Conservation (phyloP, 2,113 vertebrate species). For the Mustelus asterias region DNA sequence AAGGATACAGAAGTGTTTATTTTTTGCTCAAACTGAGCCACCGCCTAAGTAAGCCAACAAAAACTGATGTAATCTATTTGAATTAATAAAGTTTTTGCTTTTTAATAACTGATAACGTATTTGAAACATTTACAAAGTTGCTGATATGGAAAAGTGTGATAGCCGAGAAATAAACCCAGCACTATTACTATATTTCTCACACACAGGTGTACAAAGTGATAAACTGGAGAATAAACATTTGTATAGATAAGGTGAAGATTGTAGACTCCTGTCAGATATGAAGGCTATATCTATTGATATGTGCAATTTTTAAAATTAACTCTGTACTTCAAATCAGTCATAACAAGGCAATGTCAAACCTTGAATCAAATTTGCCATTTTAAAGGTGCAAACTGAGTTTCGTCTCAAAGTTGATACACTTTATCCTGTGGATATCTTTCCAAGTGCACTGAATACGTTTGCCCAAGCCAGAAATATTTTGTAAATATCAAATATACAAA, state of each 20-base stretch:
- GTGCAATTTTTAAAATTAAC: slow-evolving; percentile 9
- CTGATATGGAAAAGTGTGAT: slow-evolving; percentile 49
- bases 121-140: not conserved
- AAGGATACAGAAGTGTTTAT: too few relatives aligned
- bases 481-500: not conserved
- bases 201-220: slow-evolving; percentile 53
- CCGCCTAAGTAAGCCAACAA: not conserved
- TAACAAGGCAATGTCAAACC: slow-evolving; percentile 23
- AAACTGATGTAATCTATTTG: not conserved
- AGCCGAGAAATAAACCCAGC: slow-evolving; percentile 41
- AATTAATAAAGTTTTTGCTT: slow-evolving; percentile 1
- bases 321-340: slow-evolving; percentile 9
- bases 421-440: not conserved
- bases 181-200: slow-evolving; percentile 47
- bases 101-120: not conserved
- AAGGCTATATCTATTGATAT: slow-evolving; percentile 1
- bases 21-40: not conserved
- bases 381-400: not conserved
- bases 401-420: not conserved
- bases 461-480: not conserved
- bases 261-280: slow-evolving; percentile 21
- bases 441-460: not conserved
- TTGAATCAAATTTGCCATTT: not conserved
- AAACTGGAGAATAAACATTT: slow-evolving; percentile 59
- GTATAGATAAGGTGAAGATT: slow-evolving; percentile 45